phyloP scores from a whole-genome alignment of 2,113 vertebrate genomes.

The Ictidomys tridecemlineatus region DNA sequence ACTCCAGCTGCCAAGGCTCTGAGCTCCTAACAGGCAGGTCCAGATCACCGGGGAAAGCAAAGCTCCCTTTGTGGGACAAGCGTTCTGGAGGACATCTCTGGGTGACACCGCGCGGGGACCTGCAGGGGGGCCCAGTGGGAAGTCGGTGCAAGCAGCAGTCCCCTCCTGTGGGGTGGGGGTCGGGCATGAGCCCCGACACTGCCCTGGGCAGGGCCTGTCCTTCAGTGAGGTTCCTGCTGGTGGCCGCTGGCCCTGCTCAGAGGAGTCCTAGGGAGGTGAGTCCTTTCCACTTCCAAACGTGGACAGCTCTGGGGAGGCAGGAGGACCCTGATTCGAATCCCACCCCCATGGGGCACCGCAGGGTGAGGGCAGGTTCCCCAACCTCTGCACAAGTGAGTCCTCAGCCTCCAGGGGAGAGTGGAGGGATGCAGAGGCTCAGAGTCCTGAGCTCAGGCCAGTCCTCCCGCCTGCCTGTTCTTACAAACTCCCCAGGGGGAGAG shows the following conservation, averaged over 20 bases:
- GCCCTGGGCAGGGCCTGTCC: neutral
- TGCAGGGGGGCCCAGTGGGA: rapidly evolving
- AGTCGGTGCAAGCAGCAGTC: neutral
- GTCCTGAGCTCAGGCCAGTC: neutral
- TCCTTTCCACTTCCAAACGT: neutral
- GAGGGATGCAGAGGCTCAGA: too few relatives aligned
- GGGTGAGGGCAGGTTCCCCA: rapidly evolving
- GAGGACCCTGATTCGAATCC: too few relatives aligned
- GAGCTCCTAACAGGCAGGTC: rapidly evolving
- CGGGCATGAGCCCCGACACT: too few relatives aligned
- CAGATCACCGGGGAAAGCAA: neutral
- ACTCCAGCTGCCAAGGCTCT: rapidly evolving
- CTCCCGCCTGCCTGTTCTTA: too few relatives aligned
- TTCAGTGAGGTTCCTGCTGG: neutral
- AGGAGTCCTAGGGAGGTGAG: rapidly evolving
- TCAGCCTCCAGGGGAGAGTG: too few relatives aligned
- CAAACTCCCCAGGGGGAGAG: too few relatives aligned
- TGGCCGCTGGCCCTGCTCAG: too few relatives aligned
- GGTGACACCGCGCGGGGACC: neutral
- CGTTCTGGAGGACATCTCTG: neutral
- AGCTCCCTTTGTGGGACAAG: neutral
- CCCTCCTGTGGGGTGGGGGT: rapidly evolving
- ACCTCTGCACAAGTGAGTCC: neutral
- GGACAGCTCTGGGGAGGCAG: neutral
- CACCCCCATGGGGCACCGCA: rapidly evolving